phyloP scores from a whole-genome alignment of 2,113 vertebrate species.

The Mormyrus lacerda region DNA sequence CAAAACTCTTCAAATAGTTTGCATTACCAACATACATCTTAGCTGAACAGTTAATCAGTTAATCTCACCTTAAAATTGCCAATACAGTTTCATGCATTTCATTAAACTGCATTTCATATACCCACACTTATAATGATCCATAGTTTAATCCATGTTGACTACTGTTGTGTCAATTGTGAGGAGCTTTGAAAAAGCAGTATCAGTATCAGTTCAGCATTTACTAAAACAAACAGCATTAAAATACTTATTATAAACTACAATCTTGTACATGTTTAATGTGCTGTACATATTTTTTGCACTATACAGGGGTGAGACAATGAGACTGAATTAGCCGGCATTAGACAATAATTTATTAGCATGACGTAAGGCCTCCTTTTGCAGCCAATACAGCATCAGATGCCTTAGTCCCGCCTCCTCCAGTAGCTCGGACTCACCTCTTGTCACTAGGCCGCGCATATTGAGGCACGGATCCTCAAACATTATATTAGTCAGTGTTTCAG shows the following conservation, averaged over 20 bases:
- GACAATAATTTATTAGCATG: background rate
- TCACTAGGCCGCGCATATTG: too few relatives aligned
- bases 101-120: background rate
- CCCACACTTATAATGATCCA: background rate
- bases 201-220: background rate
- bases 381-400: background rate
- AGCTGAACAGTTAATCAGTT: background rate
- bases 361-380: background rate
- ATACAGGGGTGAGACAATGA: background rate
- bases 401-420: background rate
- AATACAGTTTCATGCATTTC: background rate
- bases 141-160: background rate
- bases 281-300: background rate
- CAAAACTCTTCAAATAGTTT: background rate
- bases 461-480: too few relatives aligned
- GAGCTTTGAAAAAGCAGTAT: background rate
- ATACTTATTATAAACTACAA: background rate
- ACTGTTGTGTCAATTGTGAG: background rate
- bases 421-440: background rate
- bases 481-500: background rate
- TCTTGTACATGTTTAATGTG: background rate
- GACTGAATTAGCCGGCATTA: background rate
- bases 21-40: background rate
- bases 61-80: background rate
- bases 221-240: background rate